These are phyloP conservation scores for Clanis bilineata DNA, from an alignment of 2,888 invertebrate species.

Conservation along the genomic window DNA sequence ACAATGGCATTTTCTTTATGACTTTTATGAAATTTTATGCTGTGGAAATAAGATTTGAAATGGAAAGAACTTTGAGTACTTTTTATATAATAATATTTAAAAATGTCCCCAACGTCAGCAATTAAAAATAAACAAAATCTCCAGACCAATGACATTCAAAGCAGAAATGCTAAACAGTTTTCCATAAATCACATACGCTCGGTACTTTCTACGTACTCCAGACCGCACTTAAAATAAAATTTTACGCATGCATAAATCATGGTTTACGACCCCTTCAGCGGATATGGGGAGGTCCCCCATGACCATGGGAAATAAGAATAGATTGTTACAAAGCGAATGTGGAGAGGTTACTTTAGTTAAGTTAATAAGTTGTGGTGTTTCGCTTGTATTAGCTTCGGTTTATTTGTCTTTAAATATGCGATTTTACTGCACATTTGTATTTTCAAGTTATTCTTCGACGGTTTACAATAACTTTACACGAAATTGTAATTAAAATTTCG, in stretches of 20 bases:
- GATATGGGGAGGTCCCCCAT: constrained; percentile 49
- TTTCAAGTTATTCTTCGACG: too few species aligned
- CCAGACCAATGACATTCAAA: background rate
- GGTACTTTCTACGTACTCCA: constrained; percentile 1
- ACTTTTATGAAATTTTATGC: too few species aligned
- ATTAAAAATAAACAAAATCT: background rate
- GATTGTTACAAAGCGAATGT: constrained; percentile 33
- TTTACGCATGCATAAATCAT: constrained; percentile 67
- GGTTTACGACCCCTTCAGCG: constrained; percentile 63
- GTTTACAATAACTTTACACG: too few species aligned
- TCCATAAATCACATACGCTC: constrained; percentile 11
- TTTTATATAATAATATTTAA: too few species aligned
- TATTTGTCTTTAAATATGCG: too few species aligned
- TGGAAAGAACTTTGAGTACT: too few species aligned
- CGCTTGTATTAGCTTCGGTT: too few species aligned
- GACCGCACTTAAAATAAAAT: constrained; percentile 44
- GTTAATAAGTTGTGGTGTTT: too few species aligned
- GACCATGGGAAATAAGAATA: constrained; percentile 47
- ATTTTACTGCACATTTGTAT: too few species aligned
- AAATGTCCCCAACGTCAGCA: background rate
- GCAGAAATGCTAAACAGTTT: constrained; percentile 9
- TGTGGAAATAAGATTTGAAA: too few species aligned
- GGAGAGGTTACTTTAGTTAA: background rate
- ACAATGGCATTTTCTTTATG: too few species aligned
- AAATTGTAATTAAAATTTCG: too few species aligned